Conservation (phyloP, 2,113 vertebrate genomes). For the Arothron firmamentum region DNA sequence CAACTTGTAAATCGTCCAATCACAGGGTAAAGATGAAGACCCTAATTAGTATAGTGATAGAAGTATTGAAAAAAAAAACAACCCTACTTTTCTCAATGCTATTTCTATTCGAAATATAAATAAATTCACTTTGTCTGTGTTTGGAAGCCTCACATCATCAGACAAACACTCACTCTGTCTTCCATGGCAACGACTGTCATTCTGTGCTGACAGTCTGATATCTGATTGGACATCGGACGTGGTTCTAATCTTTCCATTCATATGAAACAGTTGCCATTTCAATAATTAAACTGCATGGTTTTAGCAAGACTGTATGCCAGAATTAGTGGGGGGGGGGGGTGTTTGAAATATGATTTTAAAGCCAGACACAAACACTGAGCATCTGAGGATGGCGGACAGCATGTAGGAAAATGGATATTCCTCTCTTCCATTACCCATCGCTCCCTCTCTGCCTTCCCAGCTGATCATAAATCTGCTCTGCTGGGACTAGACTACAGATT, state of each 20-base stretch:
- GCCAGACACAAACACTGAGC: too few relatives aligned
- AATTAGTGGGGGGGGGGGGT: neutral
- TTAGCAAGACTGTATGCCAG: constrained; percentile 3
- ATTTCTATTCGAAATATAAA: too few relatives aligned
- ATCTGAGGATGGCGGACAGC: neutral
- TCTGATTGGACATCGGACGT: constrained; percentile 38
- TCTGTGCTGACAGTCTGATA: constrained; percentile 20
- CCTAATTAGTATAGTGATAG: too few relatives aligned
- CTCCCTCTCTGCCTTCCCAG: constrained; percentile 21
- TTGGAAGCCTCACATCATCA: neutral
- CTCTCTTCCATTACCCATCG: constrained; percentile 3
- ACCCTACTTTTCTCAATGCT: too few relatives aligned
- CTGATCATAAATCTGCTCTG: constrained; percentile 40
- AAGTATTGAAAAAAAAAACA: too few relatives aligned
- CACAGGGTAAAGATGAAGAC: too few relatives aligned
- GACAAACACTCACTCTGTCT: neutral
- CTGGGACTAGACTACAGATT: constrained; percentile 15
- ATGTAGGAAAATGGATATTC: constrained; percentile 3
- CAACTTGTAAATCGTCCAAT: too few relatives aligned
- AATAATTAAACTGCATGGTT: constrained; percentile 65
- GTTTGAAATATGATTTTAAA: too few relatives aligned
- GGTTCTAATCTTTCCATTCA: constrained; percentile 50
- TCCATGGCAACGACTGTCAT: constrained; percentile 32
- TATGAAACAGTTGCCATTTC: constrained; percentile 58
- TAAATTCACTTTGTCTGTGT: neutral